A percentile compares a stretch with the other conserved stretches of the same genome.
Evolutionary conservation across 2,113 vertebrate species (phyloP).

Genomic region (Antennarius striatus): DNA sequence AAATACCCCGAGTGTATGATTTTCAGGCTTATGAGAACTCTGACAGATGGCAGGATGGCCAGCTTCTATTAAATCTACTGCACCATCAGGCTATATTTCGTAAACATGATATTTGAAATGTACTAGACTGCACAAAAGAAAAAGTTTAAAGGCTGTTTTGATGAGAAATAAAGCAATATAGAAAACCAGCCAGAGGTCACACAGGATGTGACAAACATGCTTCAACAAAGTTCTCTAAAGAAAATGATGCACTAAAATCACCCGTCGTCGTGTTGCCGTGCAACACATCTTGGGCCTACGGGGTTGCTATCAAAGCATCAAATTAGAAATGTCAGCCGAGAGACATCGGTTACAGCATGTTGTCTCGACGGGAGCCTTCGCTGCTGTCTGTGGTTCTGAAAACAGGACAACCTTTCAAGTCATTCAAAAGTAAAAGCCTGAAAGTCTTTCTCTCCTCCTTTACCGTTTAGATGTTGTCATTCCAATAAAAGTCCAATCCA

Average conservation of each 20-base stretch:
- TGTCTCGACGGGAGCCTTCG: background rate
- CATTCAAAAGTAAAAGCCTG: background rate
- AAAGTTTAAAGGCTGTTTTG: too few relatives aligned
- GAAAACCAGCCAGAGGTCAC: background rate
- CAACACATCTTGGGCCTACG: background rate
- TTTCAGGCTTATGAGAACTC: too few relatives aligned
- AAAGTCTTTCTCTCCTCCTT: background rate
- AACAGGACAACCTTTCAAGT: background rate
- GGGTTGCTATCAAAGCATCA: slow-evolving; percentile 20
- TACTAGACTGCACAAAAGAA: too few relatives aligned
- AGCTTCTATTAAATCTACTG: too few relatives aligned
- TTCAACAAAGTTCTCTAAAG: background rate
- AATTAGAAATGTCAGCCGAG: slow-evolving; percentile 36
- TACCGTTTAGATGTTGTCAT: background rate
- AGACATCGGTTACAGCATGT: slow-evolving; percentile 12
- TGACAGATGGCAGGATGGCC: too few relatives aligned
- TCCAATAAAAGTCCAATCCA: too few relatives aligned
- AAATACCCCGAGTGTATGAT: too few relatives aligned
- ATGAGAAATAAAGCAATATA: too few relatives aligned
- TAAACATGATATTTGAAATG: too few relatives aligned
- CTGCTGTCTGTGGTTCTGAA: background rate
- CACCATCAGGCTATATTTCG: too few relatives aligned
- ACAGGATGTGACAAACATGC: background rate
- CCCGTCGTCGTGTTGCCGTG: background rate
- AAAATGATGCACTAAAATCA: too few relatives aligned